Evolutionary conservation across 2,888 invertebrate genomes (phyloP).

Genomic region (Xylota segnis): DNA sequence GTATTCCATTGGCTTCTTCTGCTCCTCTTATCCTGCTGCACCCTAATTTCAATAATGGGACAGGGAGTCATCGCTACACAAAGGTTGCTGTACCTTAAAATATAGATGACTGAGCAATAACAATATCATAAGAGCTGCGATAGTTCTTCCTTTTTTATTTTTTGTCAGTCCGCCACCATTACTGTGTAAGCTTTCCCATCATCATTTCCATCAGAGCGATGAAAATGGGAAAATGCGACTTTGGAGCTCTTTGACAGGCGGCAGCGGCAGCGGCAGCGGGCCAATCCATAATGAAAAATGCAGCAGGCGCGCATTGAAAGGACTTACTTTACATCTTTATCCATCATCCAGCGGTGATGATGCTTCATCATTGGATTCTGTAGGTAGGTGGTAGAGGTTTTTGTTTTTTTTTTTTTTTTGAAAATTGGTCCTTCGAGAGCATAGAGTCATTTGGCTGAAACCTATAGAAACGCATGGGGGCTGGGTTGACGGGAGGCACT

Average conservation of each 20-base stretch:
- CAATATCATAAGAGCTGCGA: constrained; percentile 68
- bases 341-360: constrained; percentile 56
- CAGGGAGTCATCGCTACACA: constrained; percentile 66
- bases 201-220: constrained; percentile 30
- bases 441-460: constrained; percentile 25
- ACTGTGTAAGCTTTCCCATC: constrained; percentile 45
- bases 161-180: constrained; percentile 7
- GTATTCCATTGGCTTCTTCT: neutral
- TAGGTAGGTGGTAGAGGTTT: constrained; percentile 25
- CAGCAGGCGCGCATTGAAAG: constrained; percentile 60
- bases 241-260: constrained; percentile 65
- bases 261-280: neutral
- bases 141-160: constrained; percentile 47
- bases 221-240: constrained; percentile 68
- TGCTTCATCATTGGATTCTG: constrained; percentile 62
- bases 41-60: constrained; percentile 77
- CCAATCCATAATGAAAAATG: constrained; percentile 76
- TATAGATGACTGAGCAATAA: constrained; percentile 61
- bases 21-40: constrained; percentile 61
- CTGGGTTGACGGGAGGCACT: constrained; percentile 33
- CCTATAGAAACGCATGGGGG: constrained; percentile 6
- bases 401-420: no score
- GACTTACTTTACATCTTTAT: constrained; percentile 64
- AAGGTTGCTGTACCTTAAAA: constrained; percentile 66
- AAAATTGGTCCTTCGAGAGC: constrained; percentile 39